Base-by-base conservation (phyloP, 2,888 invertebrate species). In the Xestia rhomboidea region DNA sequence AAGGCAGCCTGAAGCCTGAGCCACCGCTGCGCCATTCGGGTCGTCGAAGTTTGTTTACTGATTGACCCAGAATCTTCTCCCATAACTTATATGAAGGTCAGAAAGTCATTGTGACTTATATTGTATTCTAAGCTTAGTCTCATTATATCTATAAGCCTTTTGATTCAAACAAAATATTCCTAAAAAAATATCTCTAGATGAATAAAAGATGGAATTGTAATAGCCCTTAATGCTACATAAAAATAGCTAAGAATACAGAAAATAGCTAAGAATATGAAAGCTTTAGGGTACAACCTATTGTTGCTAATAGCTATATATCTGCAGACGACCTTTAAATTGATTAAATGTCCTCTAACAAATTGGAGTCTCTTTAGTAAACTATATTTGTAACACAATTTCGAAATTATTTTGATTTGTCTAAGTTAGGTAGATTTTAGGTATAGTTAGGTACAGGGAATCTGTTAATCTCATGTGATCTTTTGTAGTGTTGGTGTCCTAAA, bases 171-270 rank as follows among this genome's bases (percentile, higher is more conserved):
- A 49, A 30, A 54, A 72, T 81, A 44, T 24, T 34, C 2, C 24
- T 21, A 13, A 21, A 49, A 46, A 54, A 71, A 44, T 10, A 4
- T 80, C 21, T 8, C 11, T 2, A 62, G 24, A 66, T 78, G 27
- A 82, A 79, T 51, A 67, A 34, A 18, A 62, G 2, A 68, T 77
- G n/a, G 1, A 30, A 77, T 38, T 62, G 30, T 68, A 76, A 82
- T 63, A 63, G 0, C 15, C 46, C 18, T 34, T 77, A 54, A 18
- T 76, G 15, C 30, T n/a, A 51, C 46, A 54, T 2, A 57, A 41
- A 81, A 76, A 68, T 24, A 68, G 30, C 30, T 54, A 24, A 54
- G 30, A 77, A 82, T 49, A 62, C 49, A 62, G n/a, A n/a, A n/a
- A n/a, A n/a, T n/a, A n/a, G n/a, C n/a, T n/a, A 44, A 38, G 38